A percentile compares a stretch with the other conserved stretches of the same genome.
phyloP scores from a whole-genome alignment of 2,888 invertebrate species.

The Meteorus cinctellus region DNA sequence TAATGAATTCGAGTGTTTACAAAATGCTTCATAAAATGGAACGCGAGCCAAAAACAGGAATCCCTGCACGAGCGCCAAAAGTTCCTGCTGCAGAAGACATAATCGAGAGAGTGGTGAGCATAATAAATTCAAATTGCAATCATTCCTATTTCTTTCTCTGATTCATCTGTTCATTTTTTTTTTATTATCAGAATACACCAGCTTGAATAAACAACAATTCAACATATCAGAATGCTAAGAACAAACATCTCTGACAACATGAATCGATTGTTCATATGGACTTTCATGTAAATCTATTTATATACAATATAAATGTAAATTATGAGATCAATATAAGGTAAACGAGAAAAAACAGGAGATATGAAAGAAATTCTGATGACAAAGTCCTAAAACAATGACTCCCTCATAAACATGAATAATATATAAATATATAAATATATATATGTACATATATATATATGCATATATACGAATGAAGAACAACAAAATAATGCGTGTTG shows the following conservation, averaged over 20 bases:
- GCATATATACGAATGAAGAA: neutral
- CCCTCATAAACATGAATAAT: neutral
- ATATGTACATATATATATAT: neutral
- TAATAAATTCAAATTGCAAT: neutral
- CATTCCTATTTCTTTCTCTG: neutral
- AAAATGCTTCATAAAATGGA: slow-evolving; percentile 87
- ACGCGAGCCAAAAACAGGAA: slow-evolving; percentile 79
- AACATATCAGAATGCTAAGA: neutral
- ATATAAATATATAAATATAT: neutral
- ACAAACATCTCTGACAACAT: neutral
- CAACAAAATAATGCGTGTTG: neutral
- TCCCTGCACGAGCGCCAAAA: slow-evolving; percentile 79
- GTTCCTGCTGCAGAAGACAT: slow-evolving; percentile 81
- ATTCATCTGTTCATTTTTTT: slow-evolving; percentile 11
- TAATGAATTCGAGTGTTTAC: slow-evolving; percentile 87
- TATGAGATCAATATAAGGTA: too few species aligned
- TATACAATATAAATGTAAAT: neutral
- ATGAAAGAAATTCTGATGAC: neutral
- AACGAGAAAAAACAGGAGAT: too few species aligned
- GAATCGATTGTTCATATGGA: neutral
- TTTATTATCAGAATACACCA: slow-evolving; percentile 66
- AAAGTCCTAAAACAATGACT: neutral
- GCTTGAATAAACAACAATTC: slow-evolving; percentile 41
- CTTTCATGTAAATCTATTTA: neutral
- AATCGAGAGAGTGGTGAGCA: slow-evolving; percentile 68